Evolutionary conservation across 2,113 vertebrate species (phyloP).

Genomic region (Columba livia): DNA sequence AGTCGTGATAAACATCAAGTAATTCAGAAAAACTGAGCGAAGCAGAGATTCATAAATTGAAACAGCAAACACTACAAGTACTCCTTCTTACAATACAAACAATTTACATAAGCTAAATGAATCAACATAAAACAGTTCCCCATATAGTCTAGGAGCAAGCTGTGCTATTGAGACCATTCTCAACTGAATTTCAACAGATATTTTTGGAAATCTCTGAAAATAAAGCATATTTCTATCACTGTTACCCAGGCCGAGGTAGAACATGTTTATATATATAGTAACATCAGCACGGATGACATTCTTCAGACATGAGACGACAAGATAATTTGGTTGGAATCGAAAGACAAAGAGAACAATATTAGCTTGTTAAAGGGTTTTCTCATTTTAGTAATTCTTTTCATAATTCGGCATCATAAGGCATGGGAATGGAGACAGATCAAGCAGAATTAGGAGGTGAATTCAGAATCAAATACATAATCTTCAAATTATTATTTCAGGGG

Average conservation of each 20-base stretch:
- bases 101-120: not conserved
- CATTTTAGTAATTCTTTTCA: not conserved
- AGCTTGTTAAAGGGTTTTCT: not conserved
- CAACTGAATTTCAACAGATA: not conserved
- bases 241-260: not conserved
- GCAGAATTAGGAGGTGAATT: not conserved
- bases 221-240: not conserved
- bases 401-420: not conserved
- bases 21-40: not conserved
- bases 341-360: not conserved
- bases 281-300: not conserved
- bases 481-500: not conserved
- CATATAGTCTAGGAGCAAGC: not conserved
- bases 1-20: not conserved
- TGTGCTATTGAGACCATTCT: not conserved
- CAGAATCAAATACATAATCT: not conserved
- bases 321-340: not conserved
- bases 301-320: not conserved
- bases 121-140: not conserved
- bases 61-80: not conserved
- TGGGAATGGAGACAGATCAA: not conserved
- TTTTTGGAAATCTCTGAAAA: not conserved
- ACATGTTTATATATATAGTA: not conserved
- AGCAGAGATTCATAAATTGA: not conserved
- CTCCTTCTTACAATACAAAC: not conserved